Base-by-base conservation (phyloP, 2,888 invertebrate genomes). In the Meteorus cinctellus region DNA sequence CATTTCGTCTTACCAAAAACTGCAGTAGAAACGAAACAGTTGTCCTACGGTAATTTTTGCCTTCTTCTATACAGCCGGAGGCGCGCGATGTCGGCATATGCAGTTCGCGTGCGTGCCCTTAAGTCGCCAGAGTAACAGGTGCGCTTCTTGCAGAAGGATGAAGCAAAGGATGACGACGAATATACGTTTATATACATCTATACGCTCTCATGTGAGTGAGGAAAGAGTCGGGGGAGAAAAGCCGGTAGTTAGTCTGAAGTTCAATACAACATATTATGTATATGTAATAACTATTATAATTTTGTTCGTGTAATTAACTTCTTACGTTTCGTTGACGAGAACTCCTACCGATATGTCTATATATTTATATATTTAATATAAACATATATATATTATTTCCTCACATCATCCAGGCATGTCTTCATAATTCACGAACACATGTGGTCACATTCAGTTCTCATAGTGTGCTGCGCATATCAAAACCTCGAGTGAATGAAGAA, bases 81-180 rank as follows among this genome's bases (percentile, higher is more conserved):
- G 34, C 24, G 24, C 31, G 59, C 69, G 72, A 68, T 69, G 69
- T 48, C 82, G 85, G 87, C 88, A 88, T 87, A 87, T 88, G 88
- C 82, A 86, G 86, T 83, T 88, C 84, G 88, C 88, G 88, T 88
- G 88, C 86, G 84, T 78, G 82, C 77, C 74, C 78, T 79, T 81
- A 80, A 81, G 81, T 83, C 81, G 81, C 82, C 79, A 79, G 82
- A 82, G 86, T 85, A 88, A 88, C 88, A 88, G 87, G 87, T 88
- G 88, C 85, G 69, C 72, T 69, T 60, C 65, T 75, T 63, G 67
- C 19, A 24, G 70, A 72, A 29, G 36, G 65, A 77, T 72, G 66
- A 69, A 76, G 72, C 71, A 62, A 66, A 60, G 73, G 41, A 76
- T 55, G 45, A 66, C 72, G 59, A 29, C 24, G 24, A 69, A 67